These are phyloP conservation scores for Clitarchus hookeri DNA, from an alignment of 2,888 invertebrate species.

Conservation along the genomic window DNA sequence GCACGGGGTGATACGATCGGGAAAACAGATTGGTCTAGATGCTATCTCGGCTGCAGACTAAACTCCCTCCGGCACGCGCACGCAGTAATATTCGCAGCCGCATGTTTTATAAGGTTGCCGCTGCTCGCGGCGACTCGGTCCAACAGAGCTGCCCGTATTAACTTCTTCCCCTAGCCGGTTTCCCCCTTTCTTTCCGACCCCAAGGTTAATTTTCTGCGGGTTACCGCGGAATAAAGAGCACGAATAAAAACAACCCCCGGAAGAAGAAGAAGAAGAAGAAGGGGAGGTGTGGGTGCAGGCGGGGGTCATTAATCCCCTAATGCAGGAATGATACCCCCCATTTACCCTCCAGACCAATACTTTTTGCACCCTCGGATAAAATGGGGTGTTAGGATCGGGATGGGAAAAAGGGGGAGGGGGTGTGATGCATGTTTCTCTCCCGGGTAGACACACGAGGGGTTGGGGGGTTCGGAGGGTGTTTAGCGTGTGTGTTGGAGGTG, in stretches of 20 bases:
- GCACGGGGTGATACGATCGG: background rate
- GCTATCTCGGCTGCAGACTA: background rate
- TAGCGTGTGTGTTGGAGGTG: constrained; percentile 3
- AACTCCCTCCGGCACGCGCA: background rate
- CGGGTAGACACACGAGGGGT: too few species aligned
- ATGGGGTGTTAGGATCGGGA: background rate
- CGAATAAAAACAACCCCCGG: background rate
- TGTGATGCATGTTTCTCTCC: background rate
- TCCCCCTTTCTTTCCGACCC: background rate
- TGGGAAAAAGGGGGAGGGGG: background rate
- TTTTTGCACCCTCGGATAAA: constrained; percentile 18
- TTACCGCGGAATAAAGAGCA: constrained; percentile 34
- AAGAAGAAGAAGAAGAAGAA: background rate
- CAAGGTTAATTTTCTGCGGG: constrained; percentile 42
- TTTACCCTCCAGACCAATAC: constrained; percentile 47
- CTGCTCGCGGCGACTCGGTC: background rate
- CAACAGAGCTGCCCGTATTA: background rate
- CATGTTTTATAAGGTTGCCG: background rate
- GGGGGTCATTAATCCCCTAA: constrained; percentile 43
- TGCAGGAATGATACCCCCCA: constrained; percentile 50
- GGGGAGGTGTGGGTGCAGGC: background rate
- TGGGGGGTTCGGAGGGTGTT: too few species aligned
- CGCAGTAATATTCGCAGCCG: too few species aligned
- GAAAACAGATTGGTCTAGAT: background rate
- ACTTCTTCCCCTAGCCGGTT: background rate